Evolutionary conservation across 2,888 invertebrate species (phyloP), one percentile per base, ranked within the genome.

Genomic region (Coleophora flavipennella): DNA sequence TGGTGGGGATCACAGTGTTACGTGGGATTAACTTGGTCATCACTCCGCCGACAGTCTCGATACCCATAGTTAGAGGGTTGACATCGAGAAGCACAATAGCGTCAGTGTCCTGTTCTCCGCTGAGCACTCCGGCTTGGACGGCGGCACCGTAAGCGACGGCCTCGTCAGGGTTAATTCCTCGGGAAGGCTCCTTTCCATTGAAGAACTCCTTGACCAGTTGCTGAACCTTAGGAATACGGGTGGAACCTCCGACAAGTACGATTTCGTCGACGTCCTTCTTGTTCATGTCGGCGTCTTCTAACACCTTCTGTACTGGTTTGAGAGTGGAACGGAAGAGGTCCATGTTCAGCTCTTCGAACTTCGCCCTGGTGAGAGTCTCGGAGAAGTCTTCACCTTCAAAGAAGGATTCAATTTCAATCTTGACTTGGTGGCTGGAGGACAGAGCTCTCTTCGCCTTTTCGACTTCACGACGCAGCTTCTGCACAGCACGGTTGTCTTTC

Each of bases 231-330:
- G 99, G 99, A 60, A 99, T 99, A 87, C 99, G 93, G 10, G 99
- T 99, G 8, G 98, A 98, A 49, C 99, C 99, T 63, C 99, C 99
- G 38, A 99, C 99, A 38, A 99, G 87, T 2, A 99, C 99, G 62
- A 99, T 98, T 81, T 99, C 99, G 73, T 99, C 95, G 31, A 99
- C 94, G 62, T 99, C 98, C 61, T 95, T 95, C 77, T 97, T 98
- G 86, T 95, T 95, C 92, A 99, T 94, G 72, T 98, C 98, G n/a
- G 97, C 96, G 80, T 99, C 99, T 74, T 98, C 97, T 63, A 99
- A 83, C 9, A 99, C 93, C 75, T 96, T 96, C 74, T 96, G 93
- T 7, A 98, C 97, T 3, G 97, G 97, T 75, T 96, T 96, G 85
- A 97, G 88, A 20, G 97, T 97, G 7, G 95, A 95, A 58, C 95